Evolutionary conservation across 2,113 vertebrate species (phyloP).

Genomic region (Dicrurus megarhynchus): DNA sequence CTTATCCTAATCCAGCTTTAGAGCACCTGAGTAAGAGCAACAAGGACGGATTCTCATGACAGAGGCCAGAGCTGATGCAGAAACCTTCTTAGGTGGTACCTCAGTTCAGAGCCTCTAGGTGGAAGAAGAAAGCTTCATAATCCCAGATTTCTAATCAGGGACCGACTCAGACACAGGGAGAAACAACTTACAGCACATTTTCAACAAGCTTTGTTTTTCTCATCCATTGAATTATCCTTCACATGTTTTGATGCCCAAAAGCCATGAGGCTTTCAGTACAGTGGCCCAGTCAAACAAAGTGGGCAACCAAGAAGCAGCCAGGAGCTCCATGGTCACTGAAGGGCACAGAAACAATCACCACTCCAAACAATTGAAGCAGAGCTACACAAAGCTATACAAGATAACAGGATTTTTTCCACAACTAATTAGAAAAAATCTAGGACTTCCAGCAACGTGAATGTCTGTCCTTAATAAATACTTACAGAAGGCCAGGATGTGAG

Average conservation of each 20-base stretch:
- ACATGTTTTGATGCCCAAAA: not conserved
- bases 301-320: not conserved
- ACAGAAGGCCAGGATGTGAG: not conserved
- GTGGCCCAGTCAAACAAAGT: not conserved
- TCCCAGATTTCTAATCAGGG: not conserved
- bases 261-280: not conserved
- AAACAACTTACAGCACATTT: not conserved
- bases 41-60: not conserved
- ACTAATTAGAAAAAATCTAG: not conserved
- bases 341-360: not conserved
- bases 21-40: not conserved
- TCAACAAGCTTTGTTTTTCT: not conserved
- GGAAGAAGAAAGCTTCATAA: not conserved
- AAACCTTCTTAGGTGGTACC: not conserved
- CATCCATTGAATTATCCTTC: not conserved
- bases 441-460: not conserved
- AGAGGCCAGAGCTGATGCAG: not conserved
- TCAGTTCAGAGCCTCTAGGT: not conserved
- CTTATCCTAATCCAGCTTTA: not conserved
- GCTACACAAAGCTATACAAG: not conserved
- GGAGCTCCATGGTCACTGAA: not conserved
- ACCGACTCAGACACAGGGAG: not conserved
- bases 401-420: not conserved
- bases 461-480: not conserved
- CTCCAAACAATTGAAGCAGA: not conserved